Evolutionary conservation across 1,140 invertebrate genomes (phyloP).

Genomic region (Apocrypta bakeri): DNA sequence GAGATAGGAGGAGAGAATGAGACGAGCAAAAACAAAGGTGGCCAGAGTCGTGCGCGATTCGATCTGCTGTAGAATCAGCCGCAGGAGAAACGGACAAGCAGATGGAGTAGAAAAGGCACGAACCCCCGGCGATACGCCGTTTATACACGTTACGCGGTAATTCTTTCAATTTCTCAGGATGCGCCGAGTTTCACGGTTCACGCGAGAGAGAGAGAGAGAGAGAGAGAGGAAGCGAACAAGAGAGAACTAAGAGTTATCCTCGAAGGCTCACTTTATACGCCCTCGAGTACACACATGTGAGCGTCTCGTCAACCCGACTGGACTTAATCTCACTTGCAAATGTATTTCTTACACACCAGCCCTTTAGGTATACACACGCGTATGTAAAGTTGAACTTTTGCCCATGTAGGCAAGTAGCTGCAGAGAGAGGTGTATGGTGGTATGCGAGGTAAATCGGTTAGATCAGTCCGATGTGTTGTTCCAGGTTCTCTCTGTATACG

Average conservation of each 20-base stretch:
- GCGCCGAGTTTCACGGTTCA: constrained; percentile 30
- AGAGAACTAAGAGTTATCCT: constrained; percentile 1
- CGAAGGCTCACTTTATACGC: not conserved
- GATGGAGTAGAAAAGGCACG: not conserved
- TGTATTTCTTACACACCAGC: constrained; percentile 46
- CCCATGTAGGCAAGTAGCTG: not conserved
- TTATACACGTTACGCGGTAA: constrained; percentile 44
- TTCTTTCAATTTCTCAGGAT: constrained; percentile 44
- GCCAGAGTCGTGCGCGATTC: constrained; percentile 16
- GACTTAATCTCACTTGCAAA: constrained; percentile 68
- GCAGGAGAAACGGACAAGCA: not conserved
- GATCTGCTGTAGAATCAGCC: constrained; percentile 2
- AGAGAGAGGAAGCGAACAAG: not conserved
- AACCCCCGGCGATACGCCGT: constrained; percentile 39
- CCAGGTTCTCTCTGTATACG: not conserved
- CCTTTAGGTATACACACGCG: not conserved
- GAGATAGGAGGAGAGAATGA: too few species aligned
- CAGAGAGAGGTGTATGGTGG: not conserved
- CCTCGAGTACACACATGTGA: constrained; percentile 52
- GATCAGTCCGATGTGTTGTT: not conserved
- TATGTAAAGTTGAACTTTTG: too few species aligned
- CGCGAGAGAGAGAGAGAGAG: not conserved
- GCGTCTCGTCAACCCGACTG: constrained; percentile 61
- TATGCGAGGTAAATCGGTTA: constrained; percentile 28
- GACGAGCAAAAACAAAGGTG: constrained; percentile 4